Conservation (phyloP, 2,888 invertebrate species). For the Neuroscelio doddi region DNA sequence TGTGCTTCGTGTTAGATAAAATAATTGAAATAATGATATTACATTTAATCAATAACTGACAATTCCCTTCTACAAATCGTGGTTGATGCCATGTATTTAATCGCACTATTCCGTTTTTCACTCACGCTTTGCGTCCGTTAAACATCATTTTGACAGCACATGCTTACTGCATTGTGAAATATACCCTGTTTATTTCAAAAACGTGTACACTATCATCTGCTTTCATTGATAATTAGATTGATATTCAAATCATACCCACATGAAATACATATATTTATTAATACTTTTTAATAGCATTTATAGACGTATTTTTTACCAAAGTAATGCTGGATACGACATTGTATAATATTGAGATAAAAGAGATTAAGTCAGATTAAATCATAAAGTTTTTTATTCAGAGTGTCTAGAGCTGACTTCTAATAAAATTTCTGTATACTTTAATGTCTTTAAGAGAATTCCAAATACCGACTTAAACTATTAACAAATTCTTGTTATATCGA, state of each 20-base stretch:
- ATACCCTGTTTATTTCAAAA: constrained; percentile 3
- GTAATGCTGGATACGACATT: no score
- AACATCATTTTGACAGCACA: constrained; percentile 4
- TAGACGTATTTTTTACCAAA: constrained; percentile 7
- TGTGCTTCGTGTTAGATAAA: background rate
- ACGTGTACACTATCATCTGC: constrained; percentile 1
- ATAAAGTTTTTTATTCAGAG: no score
- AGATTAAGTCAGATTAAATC: no score
- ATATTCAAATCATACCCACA: background rate
- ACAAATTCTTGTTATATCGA: no score
- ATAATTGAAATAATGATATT: background rate
- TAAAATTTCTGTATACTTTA: no score
- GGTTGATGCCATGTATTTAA: constrained; percentile 1
- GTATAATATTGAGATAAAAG: no score
- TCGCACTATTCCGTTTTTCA: constrained; percentile 5
- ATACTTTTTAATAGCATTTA: background rate
- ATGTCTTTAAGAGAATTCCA: no score
- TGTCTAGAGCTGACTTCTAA: no score
- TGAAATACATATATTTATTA: background rate
- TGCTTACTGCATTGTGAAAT: constrained; percentile 10
- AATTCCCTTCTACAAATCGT: background rate
- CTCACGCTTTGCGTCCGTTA: constrained; percentile 11
- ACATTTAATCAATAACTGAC: background rate
- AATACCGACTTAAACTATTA: no score
- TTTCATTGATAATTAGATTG: constrained; percentile 1